Evolutionary conservation across 2,888 invertebrate species (phyloP).

Genomic region (Falcaria lacertinaria): DNA sequence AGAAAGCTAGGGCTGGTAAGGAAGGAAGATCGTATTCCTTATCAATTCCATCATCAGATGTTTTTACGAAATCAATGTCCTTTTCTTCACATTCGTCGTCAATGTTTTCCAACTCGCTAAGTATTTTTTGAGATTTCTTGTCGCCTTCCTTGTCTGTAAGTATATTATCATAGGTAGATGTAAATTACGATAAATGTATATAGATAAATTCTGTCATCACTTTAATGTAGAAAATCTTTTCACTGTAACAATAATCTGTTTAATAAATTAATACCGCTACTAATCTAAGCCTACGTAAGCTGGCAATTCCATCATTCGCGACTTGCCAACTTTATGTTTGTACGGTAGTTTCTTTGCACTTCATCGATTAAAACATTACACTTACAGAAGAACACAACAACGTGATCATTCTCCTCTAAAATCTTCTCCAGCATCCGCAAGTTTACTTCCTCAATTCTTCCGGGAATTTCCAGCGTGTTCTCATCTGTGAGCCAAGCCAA

Average conservation of each 20-base stretch:
- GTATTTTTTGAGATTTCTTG: constrained; percentile 92
- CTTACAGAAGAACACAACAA: constrained; percentile 96
- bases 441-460: constrained; percentile 96
- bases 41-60: constrained; percentile 92
- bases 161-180: constrained; percentile 6
- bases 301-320: too few species aligned
- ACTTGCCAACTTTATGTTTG: too few species aligned
- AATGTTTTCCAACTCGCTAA: constrained; percentile 93
- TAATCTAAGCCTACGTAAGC: too few species aligned
- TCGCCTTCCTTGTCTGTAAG: constrained; percentile 91
- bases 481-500: constrained; percentile 95
- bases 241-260: neutral
- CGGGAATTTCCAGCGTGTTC: constrained; percentile 93
- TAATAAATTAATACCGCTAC: too few species aligned
- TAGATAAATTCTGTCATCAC: too few species aligned
- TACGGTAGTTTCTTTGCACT: too few species aligned
- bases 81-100: constrained; percentile 96
- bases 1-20: constrained; percentile 91
- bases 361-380: too few species aligned
- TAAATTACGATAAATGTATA: too few species aligned
- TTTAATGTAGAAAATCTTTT: too few species aligned
- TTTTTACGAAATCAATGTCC: constrained; percentile 94
- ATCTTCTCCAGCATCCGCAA: constrained; percentile 94
- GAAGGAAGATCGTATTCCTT: constrained; percentile 91
- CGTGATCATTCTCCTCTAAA: constrained; percentile 90